phyloP scores from a whole-genome alignment of 2,113 vertebrate species.

The Oreotrochilus melanogaster region DNA sequence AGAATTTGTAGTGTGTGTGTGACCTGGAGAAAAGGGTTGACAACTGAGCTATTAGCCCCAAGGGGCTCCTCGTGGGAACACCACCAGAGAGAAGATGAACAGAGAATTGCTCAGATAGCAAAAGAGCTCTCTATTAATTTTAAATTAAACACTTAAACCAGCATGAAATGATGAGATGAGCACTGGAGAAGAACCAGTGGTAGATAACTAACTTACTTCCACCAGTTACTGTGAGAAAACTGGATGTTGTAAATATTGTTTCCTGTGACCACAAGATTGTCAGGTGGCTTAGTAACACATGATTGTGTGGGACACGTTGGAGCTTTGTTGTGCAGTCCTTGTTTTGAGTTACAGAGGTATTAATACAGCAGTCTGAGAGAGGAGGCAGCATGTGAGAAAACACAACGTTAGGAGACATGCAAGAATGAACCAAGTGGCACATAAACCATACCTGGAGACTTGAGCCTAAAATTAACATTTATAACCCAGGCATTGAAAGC shows the following conservation, averaged over 20 bases:
- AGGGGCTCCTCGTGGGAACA: not conserved
- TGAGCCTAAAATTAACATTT: not conserved
- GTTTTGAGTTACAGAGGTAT: not conserved
- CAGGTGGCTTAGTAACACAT: not conserved
- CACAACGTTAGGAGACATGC: not conserved
- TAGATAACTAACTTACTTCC: not conserved
- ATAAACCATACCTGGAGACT: not conserved
- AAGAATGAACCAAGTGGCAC: not conserved
- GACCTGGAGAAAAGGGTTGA: not conserved
- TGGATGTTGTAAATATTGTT: not conserved
- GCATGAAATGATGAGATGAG: not conserved
- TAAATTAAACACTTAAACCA: not conserved
- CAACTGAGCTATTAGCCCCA: not conserved
- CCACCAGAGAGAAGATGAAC: accelerated
- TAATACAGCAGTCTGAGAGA: not conserved
- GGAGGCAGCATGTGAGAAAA: not conserved
- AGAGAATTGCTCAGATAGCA: not conserved
- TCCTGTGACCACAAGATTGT: not conserved
- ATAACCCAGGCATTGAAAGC: not conserved
- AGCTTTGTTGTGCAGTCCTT: not conserved
- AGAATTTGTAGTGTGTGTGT: not conserved
- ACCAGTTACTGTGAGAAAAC: not conserved
- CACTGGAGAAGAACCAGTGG: not conserved
- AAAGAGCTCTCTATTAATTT: not conserved
- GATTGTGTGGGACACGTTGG: not conserved